phyloP scores from a whole-genome alignment of 1,140 invertebrate species.

The Colletes gigas region DNA sequence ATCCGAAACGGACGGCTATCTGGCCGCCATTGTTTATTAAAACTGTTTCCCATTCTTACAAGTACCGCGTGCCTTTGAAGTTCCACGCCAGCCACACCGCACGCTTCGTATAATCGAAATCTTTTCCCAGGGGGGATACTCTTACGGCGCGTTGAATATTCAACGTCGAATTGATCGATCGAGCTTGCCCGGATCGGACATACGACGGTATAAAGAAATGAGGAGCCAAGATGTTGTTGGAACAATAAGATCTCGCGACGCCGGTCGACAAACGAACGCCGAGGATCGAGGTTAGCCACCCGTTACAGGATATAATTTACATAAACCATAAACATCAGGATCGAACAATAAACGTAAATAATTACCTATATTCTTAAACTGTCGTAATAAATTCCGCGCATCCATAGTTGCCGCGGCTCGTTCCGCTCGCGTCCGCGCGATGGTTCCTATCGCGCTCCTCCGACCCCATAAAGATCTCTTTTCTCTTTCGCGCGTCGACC shows the following conservation, averaged over 20 bases:
- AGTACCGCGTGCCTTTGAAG: slow-evolving; percentile 7
- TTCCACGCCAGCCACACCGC: background rate
- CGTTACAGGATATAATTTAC: slow-evolving; percentile 67
- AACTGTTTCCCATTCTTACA: background rate
- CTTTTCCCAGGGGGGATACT: slow-evolving; percentile 2
- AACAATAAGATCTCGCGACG: slow-evolving; percentile 50
- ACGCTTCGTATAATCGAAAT: slow-evolving; percentile 13
- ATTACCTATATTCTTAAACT: slow-evolving; percentile 71
- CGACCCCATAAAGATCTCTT: slow-evolving; percentile 25
- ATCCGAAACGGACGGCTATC: background rate
- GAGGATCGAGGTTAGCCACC: slow-evolving; percentile 27
- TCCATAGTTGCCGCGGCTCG: slow-evolving; percentile 49
- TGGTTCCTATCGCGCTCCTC: slow-evolving; percentile 16
- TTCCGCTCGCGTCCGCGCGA: slow-evolving; percentile 25
- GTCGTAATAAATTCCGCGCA: slow-evolving; percentile 68
- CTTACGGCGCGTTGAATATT: slow-evolving; percentile 24
- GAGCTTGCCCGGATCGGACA: background rate
- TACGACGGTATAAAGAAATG: background rate
- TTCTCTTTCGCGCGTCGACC: background rate
- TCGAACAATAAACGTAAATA: slow-evolving; percentile 72
- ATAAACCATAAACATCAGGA: slow-evolving; percentile 70
- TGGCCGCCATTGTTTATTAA: background rate
- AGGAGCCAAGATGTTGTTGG: background rate
- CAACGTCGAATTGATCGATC: slow-evolving; percentile 27
- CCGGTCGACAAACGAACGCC: background rate